phyloP scores from a whole-genome alignment of 2,113 vertebrate genomes.

The Heloderma charlesbogerti region DNA sequence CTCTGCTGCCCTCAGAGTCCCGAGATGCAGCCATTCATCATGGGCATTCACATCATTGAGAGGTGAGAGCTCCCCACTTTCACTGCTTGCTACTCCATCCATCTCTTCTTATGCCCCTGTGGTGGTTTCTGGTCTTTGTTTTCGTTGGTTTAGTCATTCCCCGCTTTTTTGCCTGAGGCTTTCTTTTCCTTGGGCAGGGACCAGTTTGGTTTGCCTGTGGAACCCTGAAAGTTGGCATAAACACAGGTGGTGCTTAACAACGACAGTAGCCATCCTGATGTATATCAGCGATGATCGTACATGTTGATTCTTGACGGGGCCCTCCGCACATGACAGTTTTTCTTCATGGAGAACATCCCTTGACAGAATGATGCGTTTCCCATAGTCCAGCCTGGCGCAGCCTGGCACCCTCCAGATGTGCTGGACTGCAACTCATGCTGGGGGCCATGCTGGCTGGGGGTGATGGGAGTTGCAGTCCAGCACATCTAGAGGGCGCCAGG shows the following conservation, averaged over 20 bases:
- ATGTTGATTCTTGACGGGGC: too few relatives aligned
- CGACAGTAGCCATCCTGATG: background rate
- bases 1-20: slow-evolving; percentile 94
- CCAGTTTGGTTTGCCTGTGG: too few relatives aligned
- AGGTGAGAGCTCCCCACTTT: slow-evolving; percentile 74
- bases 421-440: too few relatives aligned
- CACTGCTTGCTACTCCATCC: background rate
- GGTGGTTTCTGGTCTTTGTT: too few relatives aligned
- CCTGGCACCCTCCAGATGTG: too few relatives aligned
- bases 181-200: background rate
- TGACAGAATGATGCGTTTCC: background rate
- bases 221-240: background rate
- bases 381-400: too few relatives aligned
- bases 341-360: background rate
- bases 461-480: too few relatives aligned
- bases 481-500: too few relatives aligned
- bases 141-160: background rate
- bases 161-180: background rate
- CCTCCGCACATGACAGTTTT: background rate
- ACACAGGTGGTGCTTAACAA: background rate
- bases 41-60: slow-evolving; percentile 98
- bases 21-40: slow-evolving; percentile 95
- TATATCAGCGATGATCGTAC: too few relatives aligned
- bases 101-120: background rate
- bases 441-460: too few relatives aligned